phyloP scores from a whole-genome alignment of 1,140 invertebrate species.

The Drosophila nikananu region DNA sequence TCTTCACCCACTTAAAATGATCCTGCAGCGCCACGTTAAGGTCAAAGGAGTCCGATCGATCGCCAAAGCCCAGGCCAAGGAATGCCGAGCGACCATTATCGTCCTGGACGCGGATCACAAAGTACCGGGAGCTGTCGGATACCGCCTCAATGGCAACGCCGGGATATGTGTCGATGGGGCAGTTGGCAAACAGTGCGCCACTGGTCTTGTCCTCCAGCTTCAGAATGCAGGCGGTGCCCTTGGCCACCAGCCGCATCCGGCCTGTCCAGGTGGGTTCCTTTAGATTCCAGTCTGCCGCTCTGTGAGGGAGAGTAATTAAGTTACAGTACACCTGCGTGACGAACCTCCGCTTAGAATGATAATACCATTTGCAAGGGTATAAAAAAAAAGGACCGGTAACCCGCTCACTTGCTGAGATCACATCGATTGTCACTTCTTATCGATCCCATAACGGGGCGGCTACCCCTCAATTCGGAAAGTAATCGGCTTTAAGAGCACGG shows the following conservation, averaged over 20 bases:
- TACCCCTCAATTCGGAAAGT: neutral
- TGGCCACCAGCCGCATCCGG: slow-evolving; percentile 94
- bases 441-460: neutral
- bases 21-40: slow-evolving; percentile 99
- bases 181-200: slow-evolving; percentile 99
- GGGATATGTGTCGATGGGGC: slow-evolving; percentile 98
- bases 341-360: no score
- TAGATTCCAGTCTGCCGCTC: slow-evolving; percentile 99
- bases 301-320: slow-evolving; percentile 80
- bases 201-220: slow-evolving; percentile 98
- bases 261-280: slow-evolving; percentile 98
- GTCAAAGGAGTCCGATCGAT: slow-evolving; percentile 99
- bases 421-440: neutral
- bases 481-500: neutral
- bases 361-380: neutral
- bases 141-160: slow-evolving; percentile 97
- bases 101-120: slow-evolving; percentile 98
- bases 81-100: slow-evolving; percentile 98
- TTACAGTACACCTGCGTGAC: neutral
- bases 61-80: slow-evolving; percentile 98
- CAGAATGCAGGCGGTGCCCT: slow-evolving; percentile 94
- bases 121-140: slow-evolving; percentile 99
- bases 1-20: slow-evolving; percentile 98
- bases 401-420: no score
- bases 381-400: neutral